Evolutionary conservation across 2,113 vertebrate genomes (phyloP).

Genomic region (Petroica traversi): DNA sequence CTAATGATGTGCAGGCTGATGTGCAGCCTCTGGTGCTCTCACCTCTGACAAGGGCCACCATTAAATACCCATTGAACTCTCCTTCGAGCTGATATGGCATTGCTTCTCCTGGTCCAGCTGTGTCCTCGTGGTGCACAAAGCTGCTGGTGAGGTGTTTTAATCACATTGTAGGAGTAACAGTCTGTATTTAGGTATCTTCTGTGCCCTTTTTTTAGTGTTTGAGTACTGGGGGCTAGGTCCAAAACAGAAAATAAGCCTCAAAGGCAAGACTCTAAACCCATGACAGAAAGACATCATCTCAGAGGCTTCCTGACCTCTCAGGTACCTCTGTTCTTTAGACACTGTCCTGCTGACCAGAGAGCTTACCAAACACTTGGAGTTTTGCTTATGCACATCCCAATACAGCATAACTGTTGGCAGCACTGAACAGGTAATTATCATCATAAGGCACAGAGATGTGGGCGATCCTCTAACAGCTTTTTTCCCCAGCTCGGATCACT

Average conservation of each 20-base stretch:
- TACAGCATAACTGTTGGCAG: not conserved
- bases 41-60: not conserved
- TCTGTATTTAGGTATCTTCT: not conserved
- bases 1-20: conserved; percentile 1
- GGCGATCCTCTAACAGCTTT: not conserved
- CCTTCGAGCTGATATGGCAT: accelerated
- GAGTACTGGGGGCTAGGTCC: not conserved
- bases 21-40: not conserved
- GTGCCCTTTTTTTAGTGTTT: not conserved
- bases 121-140: accelerated
- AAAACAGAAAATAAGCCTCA: not conserved
- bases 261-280: not conserved
- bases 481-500: not conserved
- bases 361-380: not conserved
- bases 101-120: not conserved
- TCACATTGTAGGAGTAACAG: not conserved
- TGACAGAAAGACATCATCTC: not conserved
- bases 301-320: not conserved
- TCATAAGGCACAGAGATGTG: not conserved
- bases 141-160: not conserved
- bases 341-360: not conserved
- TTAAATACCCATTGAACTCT: not conserved
- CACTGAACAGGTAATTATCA: not conserved
- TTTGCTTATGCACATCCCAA: not conserved
- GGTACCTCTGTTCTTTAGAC: not conserved